phyloP scores from a whole-genome alignment of 2,888 invertebrate genomes.

The Polydrusus pterygomalis region DNA sequence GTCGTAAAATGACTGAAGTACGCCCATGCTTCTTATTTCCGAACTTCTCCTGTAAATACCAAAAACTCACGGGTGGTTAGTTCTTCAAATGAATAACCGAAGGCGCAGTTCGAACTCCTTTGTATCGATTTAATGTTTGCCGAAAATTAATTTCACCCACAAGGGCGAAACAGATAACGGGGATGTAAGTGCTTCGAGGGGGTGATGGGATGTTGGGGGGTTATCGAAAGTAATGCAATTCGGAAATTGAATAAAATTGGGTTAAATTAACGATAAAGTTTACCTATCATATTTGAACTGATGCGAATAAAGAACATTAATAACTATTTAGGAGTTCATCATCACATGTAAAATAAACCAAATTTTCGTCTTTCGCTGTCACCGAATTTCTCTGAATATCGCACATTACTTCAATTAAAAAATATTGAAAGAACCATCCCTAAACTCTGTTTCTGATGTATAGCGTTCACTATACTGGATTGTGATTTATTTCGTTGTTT shows the following conservation, averaged over 20 bases:
- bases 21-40: conserved; percentile 5
- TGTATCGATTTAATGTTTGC: conserved; percentile 38
- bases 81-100: conserved; percentile 34
- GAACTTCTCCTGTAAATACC: conserved; percentile 9
- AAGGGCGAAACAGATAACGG: conserved; percentile 26
- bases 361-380: no score
- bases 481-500: no score
- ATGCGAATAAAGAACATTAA: no score
- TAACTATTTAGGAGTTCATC: no score
- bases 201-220: background rate
- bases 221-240: background rate
- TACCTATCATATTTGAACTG: no score
- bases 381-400: no score
- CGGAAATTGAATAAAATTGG: conserved; percentile 14
- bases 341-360: no score
- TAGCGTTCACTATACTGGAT: no score
- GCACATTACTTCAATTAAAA: no score
- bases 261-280: no score
- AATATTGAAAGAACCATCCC: no score
- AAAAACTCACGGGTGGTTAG: conserved; percentile 26
- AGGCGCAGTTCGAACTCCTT: conserved; percentile 26
- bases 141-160: conserved; percentile 31
- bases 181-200: conserved; percentile 9
- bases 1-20: background rate
- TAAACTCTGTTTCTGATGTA: no score